phyloP scores from a whole-genome alignment of 2,797 vertebrate genomes.

The Lacerta viridis region DNA sequence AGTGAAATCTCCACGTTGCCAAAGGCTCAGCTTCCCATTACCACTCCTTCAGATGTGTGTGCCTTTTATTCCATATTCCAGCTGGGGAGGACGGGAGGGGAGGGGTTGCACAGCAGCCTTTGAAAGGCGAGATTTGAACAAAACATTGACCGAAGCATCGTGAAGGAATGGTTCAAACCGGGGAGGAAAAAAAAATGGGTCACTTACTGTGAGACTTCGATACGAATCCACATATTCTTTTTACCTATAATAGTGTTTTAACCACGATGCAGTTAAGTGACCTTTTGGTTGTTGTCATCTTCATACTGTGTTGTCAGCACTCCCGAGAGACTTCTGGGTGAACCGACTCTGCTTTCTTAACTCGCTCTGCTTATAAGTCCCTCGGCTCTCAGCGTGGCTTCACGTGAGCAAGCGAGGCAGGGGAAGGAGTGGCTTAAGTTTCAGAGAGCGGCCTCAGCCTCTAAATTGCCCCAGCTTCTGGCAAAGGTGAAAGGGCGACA shows the following conservation, averaged over 20 bases:
- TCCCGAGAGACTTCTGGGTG: constrained; percentile 38
- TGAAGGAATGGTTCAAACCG: constrained; percentile 94
- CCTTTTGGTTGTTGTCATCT: constrained; percentile 93
- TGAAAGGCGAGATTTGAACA: constrained; percentile 15
- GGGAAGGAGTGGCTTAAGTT: constrained; percentile 2
- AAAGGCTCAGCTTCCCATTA: constrained; percentile 95
- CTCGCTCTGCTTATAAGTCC: constrained; percentile 48
- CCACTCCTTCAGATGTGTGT: constrained; percentile 96
- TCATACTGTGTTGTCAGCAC: constrained; percentile 96
- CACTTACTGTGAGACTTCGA: constrained; percentile 95
- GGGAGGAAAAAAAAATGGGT: constrained; percentile 84
- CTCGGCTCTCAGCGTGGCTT: constrained; percentile 39
- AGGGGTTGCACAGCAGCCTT: background rate
- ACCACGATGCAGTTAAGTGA: constrained; percentile 95
- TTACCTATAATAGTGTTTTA: constrained; percentile 75
- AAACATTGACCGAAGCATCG: constrained; percentile 78
- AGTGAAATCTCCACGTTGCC: constrained; percentile 86
- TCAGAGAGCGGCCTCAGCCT: background rate
- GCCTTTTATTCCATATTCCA: constrained; percentile 54
- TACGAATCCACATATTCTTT: constrained; percentile 86
- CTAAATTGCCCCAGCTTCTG: background rate
- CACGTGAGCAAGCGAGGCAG: constrained; percentile 38
- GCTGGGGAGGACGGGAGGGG: too few species aligned
- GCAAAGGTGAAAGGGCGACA: background rate
- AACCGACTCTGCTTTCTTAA: constrained; percentile 31